A percentile compares a stretch with the other conserved stretches of the same genome.
phyloP scores from a whole-genome alignment of 1,140 invertebrate genomes.

The Neodiprion lecontei region DNA sequence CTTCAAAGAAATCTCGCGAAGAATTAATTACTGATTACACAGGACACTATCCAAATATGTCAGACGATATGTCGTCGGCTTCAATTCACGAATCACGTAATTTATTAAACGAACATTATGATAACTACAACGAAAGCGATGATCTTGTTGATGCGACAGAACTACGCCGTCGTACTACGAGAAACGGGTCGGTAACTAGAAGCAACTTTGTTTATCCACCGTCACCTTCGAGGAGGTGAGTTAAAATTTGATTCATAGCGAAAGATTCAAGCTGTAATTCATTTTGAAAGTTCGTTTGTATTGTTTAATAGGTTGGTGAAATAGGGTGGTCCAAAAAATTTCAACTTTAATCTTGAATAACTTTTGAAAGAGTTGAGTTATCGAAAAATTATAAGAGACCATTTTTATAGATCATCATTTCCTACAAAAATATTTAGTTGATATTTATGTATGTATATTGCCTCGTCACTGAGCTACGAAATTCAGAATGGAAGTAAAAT shows the following conservation, averaged over 20 bases:
- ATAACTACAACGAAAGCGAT: slow-evolving; percentile 22
- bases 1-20: slow-evolving; percentile 40
- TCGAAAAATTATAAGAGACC: too few species aligned
- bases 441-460: too few species aligned
- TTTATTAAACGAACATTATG: slow-evolving; percentile 2
- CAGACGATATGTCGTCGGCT: slow-evolving; percentile 34
- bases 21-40: slow-evolving; percentile 33
- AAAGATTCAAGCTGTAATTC: neutral
- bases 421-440: too few species aligned
- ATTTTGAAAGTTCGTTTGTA: neutral
- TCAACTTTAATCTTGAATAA: too few species aligned
- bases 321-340: too few species aligned
- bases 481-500: too few species aligned
- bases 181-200: neutral
- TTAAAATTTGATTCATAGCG: neutral
- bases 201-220: neutral
- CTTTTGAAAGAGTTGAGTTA: too few species aligned
- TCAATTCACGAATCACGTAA: slow-evolving; percentile 25
- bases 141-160: slow-evolving; percentile 28
- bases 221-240: slow-evolving; percentile 36
- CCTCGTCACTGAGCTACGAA: too few species aligned
- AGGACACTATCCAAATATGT: slow-evolving; percentile 26
- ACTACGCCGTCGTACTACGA: slow-evolving; percentile 23
- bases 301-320: too few species aligned
- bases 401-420: too few species aligned